Conservation (phyloP, 2,797 vertebrate species). For the Glyptemys insculpta region DNA sequence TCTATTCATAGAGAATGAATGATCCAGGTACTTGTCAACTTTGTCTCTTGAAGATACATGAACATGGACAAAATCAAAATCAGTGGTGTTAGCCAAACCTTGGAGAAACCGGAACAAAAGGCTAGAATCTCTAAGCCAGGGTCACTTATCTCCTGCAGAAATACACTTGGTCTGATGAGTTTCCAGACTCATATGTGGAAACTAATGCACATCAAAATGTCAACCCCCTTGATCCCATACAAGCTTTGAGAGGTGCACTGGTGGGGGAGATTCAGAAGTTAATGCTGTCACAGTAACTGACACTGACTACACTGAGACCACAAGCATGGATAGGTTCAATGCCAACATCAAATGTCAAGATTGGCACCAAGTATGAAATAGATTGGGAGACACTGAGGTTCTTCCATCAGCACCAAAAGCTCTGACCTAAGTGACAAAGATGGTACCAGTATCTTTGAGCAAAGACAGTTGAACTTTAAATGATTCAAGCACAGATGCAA, state of each 20-base stretch:
- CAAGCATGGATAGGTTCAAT: accelerated
- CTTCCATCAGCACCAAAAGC: neutral
- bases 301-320: neutral
- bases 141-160: neutral
- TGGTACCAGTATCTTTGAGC: neutral
- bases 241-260: neutral
- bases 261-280: neutral
- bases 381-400: neutral
- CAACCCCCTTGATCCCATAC: neutral
- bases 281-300: neutral
- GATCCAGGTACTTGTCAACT: neutral
- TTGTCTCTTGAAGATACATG: neutral
- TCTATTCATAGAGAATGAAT: neutral
- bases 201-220: neutral
- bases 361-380: accelerated
- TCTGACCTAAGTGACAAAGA: neutral
- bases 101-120: neutral
- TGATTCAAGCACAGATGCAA: neutral
- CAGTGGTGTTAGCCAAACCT: neutral
- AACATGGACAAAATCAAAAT: neutral
- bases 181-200: neutral
- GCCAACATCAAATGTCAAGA: neutral
- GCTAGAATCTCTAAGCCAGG: neutral
- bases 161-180: accelerated
- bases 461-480: accelerated